A percentile compares a stretch with the other conserved stretches of the same genome.
phyloP scores from a whole-genome alignment of 2,888 invertebrate genomes.

The Ischnura elegans region DNA sequence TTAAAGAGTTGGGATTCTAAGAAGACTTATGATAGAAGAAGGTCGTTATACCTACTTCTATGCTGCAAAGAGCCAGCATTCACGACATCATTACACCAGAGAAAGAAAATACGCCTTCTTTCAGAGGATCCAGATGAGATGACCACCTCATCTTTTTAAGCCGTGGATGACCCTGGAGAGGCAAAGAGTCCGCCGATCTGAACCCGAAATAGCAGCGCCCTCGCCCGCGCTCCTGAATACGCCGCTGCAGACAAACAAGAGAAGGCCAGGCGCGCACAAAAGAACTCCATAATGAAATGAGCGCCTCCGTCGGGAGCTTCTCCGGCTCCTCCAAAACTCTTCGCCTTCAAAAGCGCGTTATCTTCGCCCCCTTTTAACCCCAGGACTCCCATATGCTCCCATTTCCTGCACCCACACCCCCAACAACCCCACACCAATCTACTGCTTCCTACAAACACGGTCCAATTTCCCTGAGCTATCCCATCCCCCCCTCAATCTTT shows the following conservation, averaged over 20 bases:
- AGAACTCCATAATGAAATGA: neutral
- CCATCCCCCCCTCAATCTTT: neutral
- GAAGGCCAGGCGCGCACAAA: neutral
- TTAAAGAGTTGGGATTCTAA: too few species aligned
- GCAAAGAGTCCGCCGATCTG: neutral
- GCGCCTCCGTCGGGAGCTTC: neutral
- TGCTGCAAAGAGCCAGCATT: too few species aligned
- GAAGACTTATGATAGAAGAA: too few species aligned
- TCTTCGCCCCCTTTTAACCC: constrained; percentile 27
- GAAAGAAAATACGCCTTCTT: too few species aligned
- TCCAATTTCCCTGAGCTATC: constrained; percentile 27
- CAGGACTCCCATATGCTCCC: neutral
- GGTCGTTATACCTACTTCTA: too few species aligned
- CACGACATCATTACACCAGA: too few species aligned
- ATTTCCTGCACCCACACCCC: neutral
- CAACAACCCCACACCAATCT: neutral
- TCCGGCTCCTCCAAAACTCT: neutral
- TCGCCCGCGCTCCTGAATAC: neutral
- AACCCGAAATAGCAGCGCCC: neutral
- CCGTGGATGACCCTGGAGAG: neutral
- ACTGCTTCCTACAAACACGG: neutral
- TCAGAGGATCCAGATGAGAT: too few species aligned
- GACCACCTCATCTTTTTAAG: too few species aligned
- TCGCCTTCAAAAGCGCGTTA: constrained; percentile 20
- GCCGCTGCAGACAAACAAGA: neutral